Evolutionary conservation across 2,113 vertebrate species (phyloP), one percentile per base, ranked within the genome.

Genomic region (Upupa epops): DNA sequence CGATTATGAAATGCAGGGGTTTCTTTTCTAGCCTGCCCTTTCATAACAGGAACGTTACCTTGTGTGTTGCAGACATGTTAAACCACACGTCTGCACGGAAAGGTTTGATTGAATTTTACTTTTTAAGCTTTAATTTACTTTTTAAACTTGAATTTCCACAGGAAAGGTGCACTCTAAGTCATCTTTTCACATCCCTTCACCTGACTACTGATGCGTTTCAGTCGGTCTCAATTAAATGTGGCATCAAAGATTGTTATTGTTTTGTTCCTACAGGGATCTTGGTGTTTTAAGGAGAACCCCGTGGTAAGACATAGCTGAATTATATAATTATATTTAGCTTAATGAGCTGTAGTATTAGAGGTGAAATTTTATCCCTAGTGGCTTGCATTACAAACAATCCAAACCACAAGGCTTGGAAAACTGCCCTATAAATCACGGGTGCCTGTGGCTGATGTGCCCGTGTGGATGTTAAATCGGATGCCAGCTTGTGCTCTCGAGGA

Each of bases 211-310:
- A 90, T 60, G n/a, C 48, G 34, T 42, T 83, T 84, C 13, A 88
- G n/a, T 20, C 45, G 49, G 28, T 21, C 65, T 77, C 65, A 84
- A 61, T 70, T 73, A 88, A 83, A 8, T 77, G 65, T 1, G 1
- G n/a, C 63, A 74, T 71, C 65, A 71, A 83, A 88, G 64, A 52
- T 42, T 71, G 19, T 59, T 80, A 58, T 45, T 86, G 22, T 51
- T 88, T 88, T 85, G 8, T 64, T 80, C 56, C 76, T 66, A 59
- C 14, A 16, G 72, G 42, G 48, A 64, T 51, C 51, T 87, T 93
- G 19, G 75, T 79, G 28, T 68, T 92, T 93, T 92, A 92, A 88
- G 85, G 86, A 63, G 54, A 88, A 74, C 83, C 89, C 72, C 93
- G 48, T 92, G 80, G 76, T 86, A 93, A 91, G 42, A 51, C 8